Percentiles rank a stretch among this genome's conserved stretches.
phyloP scores from a whole-genome alignment of 2,888 invertebrate species.

The Acanthococcus lagerstroemiae region DNA sequence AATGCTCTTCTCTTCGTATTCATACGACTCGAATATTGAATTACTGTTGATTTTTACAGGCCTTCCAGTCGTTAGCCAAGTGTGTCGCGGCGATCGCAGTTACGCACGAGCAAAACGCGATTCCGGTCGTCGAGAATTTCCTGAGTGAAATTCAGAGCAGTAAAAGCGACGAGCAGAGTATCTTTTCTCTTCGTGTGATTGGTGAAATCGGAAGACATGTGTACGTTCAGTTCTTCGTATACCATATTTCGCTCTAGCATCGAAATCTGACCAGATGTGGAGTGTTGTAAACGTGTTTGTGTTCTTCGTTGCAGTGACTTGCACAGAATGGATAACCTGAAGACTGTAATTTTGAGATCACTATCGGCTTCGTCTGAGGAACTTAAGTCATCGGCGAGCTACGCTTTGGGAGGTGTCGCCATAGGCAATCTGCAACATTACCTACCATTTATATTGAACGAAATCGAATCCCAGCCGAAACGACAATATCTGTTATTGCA shows the following conservation, averaged over 20 bases:
- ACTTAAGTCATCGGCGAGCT: slow-evolving; percentile 94
- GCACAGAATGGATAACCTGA: slow-evolving; percentile 61
- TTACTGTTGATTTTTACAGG: slow-evolving; percentile 46
- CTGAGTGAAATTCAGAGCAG: slow-evolving; percentile 62
- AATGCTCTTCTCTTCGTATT: no score
- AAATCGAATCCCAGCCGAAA: slow-evolving; percentile 89
- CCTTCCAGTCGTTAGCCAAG: slow-evolving; percentile 91
- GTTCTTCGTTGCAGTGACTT: slow-evolving; percentile 54
- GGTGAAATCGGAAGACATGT: slow-evolving; percentile 94
- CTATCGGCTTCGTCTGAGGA: slow-evolving; percentile 90
- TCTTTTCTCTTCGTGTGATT: slow-evolving; percentile 86
- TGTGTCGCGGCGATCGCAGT: slow-evolving; percentile 90
- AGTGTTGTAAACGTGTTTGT: no score
- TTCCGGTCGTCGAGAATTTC: slow-evolving; percentile 54
- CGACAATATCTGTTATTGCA: slow-evolving; percentile 91
- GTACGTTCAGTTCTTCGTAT: slow-evolving; percentile 52
- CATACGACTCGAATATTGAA: no score
- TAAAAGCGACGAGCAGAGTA: slow-evolving; percentile 67
- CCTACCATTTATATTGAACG: slow-evolving; percentile 84
- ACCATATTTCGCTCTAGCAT: no score
- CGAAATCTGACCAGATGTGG: neutral
- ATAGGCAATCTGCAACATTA: slow-evolving; percentile 90
- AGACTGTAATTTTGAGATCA: slow-evolving; percentile 70
- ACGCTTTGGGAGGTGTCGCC: slow-evolving; percentile 89
- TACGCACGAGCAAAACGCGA: slow-evolving; percentile 60